phyloP scores from a whole-genome alignment of 2,797 vertebrate species.

The Onychomys leucogaster region DNA sequence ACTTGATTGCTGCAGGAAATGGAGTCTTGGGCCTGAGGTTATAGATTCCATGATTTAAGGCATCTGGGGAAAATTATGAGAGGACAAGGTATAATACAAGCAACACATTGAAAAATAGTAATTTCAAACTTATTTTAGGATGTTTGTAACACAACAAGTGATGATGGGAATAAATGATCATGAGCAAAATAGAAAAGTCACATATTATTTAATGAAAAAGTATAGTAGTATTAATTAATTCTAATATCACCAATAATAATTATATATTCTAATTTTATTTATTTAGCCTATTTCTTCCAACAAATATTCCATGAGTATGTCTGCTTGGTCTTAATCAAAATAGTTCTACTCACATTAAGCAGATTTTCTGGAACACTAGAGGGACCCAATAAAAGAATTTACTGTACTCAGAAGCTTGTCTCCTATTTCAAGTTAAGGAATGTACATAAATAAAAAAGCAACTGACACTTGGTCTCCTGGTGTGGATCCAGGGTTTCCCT shows the following conservation, averaged over 20 bases:
- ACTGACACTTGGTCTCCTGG: not conserved
- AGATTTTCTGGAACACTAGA: not conserved
- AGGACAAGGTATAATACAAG: not conserved
- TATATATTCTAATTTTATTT: not conserved
- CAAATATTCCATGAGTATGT: not conserved
- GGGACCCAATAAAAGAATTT: not conserved
- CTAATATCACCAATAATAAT: not conserved
- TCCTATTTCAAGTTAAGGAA: not conserved
- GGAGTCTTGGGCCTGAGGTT: not conserved
- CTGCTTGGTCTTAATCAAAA: not conserved
- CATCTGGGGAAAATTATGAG: not conserved
- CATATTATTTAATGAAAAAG: not conserved
- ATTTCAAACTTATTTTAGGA: not conserved
- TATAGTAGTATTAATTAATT: not conserved
- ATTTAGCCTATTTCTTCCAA: not conserved
- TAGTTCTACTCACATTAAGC: not conserved
- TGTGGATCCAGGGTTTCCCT: not conserved
- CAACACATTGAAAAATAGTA: not conserved
- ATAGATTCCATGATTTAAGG: not conserved
- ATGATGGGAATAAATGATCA: not conserved
- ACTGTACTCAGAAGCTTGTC: not conserved
- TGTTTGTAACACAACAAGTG: not conserved
- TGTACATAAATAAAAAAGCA: not conserved
- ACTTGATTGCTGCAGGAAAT: not conserved
- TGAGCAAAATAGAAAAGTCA: not conserved